A percentile compares a stretch with the other conserved stretches of the same genome.
Conservation (phyloP, 2,113 vertebrate genomes). For the Hystrix cristata region DNA sequence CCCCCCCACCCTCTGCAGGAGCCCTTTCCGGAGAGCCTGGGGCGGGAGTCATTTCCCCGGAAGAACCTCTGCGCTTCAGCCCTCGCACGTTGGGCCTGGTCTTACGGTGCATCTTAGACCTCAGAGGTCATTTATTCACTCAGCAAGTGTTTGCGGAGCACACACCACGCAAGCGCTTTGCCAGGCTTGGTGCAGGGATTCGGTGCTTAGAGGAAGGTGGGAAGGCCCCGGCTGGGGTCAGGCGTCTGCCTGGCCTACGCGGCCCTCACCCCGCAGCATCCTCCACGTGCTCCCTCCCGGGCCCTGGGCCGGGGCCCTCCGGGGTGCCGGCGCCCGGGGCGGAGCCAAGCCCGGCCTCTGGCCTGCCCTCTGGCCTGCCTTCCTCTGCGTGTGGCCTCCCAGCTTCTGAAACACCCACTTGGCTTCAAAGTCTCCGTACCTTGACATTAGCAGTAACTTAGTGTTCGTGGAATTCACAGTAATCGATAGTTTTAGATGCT, state of each 20-base stretch:
- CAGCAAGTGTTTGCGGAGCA: not conserved
- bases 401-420: not conserved
- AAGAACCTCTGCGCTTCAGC: not conserved
- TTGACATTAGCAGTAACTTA: not conserved
- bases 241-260: too few species aligned
- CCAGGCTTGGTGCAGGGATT: not conserved
- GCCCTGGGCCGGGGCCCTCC: too few species aligned
- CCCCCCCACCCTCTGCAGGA: not conserved
- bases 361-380: too few species aligned
- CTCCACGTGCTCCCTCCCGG: too few species aligned
- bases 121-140: not conserved
- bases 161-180: not conserved
- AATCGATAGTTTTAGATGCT: too few species aligned
- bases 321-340: too few species aligned
- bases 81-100: not conserved
- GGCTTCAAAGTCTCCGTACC: not conserved
- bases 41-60: not conserved
- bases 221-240: too few species aligned
- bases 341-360: too few species aligned
- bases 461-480: not conserved
- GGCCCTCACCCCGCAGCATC: too few species aligned
- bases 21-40: not conserved
- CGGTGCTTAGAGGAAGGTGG: not conserved
- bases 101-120: not conserved
- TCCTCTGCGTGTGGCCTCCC: not conserved